phyloP scores from a whole-genome alignment of 2,113 vertebrate species.

The Apeltes quadracus region DNA sequence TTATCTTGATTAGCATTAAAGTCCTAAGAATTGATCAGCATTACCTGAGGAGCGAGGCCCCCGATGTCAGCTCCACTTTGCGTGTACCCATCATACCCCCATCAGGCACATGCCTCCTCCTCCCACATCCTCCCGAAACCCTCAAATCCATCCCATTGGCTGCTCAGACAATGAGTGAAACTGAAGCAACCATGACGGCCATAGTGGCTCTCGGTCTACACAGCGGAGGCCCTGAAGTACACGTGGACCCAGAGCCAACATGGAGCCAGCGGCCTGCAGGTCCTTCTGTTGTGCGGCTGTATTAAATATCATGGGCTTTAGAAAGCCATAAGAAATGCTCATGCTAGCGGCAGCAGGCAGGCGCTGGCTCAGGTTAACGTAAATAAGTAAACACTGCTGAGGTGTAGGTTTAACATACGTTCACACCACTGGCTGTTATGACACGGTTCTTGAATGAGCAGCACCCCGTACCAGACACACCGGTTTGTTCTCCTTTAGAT shows the following conservation, averaged over 20 bases:
- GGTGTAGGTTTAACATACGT: conserved; percentile 52
- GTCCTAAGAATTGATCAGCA: neutral
- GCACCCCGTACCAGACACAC: neutral
- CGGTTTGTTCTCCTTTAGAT: neutral
- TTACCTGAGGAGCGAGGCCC: conserved; percentile 65
- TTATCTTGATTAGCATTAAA: neutral
- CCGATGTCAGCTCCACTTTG: conserved; percentile 41
- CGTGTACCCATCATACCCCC: conserved; percentile 57
- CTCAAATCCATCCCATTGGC: conserved; percentile 72
- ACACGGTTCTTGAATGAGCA: neutral
- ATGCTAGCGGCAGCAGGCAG: conserved; percentile 72
- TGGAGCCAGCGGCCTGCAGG: conserved; percentile 57
- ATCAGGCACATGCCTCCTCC: conserved; percentile 61
- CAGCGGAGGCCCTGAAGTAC: neutral
- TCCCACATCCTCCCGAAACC: conserved; percentile 33
- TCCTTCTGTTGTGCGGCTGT: conserved; percentile 57
- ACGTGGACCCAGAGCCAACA: conserved; percentile 60
- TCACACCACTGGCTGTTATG: conserved; percentile 8
- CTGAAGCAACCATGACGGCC: conserved; percentile 51
- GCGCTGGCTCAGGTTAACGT: conserved; percentile 68
- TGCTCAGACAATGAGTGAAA: conserved; percentile 72
- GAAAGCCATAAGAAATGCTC: conserved; percentile 75
- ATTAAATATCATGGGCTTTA: conserved; percentile 83
- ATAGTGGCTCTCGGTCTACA: conserved; percentile 57
- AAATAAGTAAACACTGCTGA: conserved; percentile 76